A percentile compares a stretch with the other conserved stretches of the same genome.
These are phyloP conservation scores for Penelope pileata DNA, from an alignment of 2,113 vertebrate genomes.

Conservation along the genomic window DNA sequence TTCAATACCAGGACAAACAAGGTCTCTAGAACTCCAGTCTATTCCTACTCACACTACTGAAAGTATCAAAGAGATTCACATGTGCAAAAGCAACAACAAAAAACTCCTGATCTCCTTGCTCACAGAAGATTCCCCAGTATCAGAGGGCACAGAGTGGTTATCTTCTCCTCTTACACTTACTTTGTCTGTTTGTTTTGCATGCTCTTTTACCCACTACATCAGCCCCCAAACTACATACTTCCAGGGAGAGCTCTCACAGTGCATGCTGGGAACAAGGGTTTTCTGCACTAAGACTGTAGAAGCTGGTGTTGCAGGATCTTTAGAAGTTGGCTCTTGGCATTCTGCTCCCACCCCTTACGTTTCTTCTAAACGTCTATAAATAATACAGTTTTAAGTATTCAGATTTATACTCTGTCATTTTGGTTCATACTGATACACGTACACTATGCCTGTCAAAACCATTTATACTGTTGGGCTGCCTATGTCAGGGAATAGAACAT, in stretches of 20 bases:
- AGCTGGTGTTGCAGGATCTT: not conserved
- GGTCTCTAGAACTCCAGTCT: not conserved
- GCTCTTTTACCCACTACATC: not conserved
- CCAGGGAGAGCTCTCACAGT: not conserved
- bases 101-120: not conserved
- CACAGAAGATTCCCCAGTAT: not conserved
- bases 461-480: not conserved
- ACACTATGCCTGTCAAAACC: not conserved
- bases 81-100: not conserved
- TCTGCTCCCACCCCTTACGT: not conserved
- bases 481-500: not conserved
- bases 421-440: not conserved
- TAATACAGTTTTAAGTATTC: not conserved
- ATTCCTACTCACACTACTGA: not conserved
- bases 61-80: not conserved
- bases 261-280: not conserved
- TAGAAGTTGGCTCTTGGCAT: not conserved
- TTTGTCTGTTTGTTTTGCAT: not conserved
- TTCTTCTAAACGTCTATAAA: not conserved
- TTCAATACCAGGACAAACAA: not conserved
- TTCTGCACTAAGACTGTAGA: not conserved
- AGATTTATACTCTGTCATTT: not conserved
- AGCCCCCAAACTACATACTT: not conserved
- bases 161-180: not conserved
- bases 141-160: not conserved